Evolutionary conservation across 2,888 invertebrate species (phyloP).

Genomic region (Drosophila sordidula): DNA sequence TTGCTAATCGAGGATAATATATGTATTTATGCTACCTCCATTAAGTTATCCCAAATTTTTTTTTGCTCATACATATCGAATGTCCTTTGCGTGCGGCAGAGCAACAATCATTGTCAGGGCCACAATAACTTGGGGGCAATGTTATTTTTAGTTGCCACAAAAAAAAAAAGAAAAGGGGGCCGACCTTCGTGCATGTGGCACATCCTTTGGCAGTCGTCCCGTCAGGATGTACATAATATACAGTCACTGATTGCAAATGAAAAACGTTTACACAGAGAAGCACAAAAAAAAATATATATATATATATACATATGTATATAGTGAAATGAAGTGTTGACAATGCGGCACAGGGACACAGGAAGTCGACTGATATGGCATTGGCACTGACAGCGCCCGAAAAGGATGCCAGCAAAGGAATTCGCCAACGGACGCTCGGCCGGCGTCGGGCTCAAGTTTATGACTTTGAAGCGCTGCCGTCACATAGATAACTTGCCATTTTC

Average conservation of each 20-base stretch:
- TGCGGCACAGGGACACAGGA: conserved; percentile 50
- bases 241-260: conserved; percentile 59
- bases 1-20: conserved; percentile 3
- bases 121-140: conserved; percentile 20
- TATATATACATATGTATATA: not conserved
- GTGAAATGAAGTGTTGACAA: conserved; percentile 64
- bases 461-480: conserved; percentile 58
- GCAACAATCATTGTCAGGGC: conserved; percentile 47
- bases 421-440: conserved; percentile 17
- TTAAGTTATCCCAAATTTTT: not conserved
- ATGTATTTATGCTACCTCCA: conserved; percentile 3
- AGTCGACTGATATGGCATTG: conserved; percentile 41
- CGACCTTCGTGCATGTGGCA: conserved; percentile 57
- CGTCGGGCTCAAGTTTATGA: conserved; percentile 61
- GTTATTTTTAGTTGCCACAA: conserved; percentile 48
- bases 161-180: conserved; percentile 2
- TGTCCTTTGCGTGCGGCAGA: conserved; percentile 12
- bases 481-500: conserved; percentile 18
- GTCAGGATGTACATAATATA: conserved; percentile 44
- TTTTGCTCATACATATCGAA: too few species aligned
- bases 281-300: not conserved
- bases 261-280: conserved; percentile 38
- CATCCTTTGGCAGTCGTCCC: conserved; percentile 48
- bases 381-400: conserved; percentile 32
- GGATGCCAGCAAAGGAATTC: conserved; percentile 39